These are phyloP conservation scores for Tonatia bakeri DNA, from an alignment of 2,113 vertebrate species.

Conservation along the genomic window DNA sequence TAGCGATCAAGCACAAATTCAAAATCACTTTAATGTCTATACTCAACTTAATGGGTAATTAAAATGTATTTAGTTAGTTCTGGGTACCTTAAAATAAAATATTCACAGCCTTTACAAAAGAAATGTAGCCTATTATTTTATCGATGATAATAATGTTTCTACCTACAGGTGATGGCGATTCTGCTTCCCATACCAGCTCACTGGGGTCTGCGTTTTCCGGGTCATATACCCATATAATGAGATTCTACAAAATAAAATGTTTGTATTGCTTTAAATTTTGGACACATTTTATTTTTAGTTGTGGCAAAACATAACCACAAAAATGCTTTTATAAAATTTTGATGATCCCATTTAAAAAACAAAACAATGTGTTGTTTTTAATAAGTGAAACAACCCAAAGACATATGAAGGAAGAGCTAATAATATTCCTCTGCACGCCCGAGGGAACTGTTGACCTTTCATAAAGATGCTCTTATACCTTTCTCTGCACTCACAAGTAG, in stretches of 20 bases:
- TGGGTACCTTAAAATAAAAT: neutral
- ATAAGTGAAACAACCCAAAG: neutral
- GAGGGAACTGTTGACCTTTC: neutral
- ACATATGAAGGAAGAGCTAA: neutral
- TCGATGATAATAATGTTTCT: neutral
- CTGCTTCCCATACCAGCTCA: neutral
- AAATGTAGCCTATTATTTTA: neutral
- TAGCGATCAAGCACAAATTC: neutral
- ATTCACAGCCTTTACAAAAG: neutral
- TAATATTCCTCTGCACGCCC: neutral
- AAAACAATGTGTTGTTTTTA: neutral
- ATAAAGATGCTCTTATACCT: neutral
- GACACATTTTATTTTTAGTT: neutral
- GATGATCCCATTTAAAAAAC: neutral
- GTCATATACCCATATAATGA: constrained; percentile 53
- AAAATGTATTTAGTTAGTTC: neutral
- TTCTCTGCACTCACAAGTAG: neutral
- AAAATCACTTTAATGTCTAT: neutral
- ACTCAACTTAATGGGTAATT: neutral
- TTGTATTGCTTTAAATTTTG: constrained; percentile 14
- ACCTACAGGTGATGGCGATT: constrained; percentile 2
- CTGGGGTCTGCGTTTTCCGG: constrained; percentile 52
- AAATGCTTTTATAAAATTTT: neutral
- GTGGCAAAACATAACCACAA: neutral
- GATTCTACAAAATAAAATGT: constrained; percentile 18